A percentile compares a stretch with the other conserved stretches of the same genome.
Conservation (phyloP, 2,113 vertebrate genomes). For the Entomyzon cyanotis region DNA sequence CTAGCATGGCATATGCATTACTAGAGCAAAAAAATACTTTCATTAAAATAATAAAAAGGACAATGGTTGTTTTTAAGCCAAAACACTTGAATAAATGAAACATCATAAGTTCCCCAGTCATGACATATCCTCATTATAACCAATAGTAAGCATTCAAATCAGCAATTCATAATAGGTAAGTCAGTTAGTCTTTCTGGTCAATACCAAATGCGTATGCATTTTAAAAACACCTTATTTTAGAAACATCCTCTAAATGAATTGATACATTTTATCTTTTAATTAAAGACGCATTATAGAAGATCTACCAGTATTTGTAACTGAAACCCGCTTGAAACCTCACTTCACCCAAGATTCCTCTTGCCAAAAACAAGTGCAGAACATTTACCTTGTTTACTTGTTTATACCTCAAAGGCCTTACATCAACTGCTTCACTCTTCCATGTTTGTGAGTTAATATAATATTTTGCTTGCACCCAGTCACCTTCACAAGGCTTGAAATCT, state of each 20-base stretch:
- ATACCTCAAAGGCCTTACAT: constrained; percentile 87
- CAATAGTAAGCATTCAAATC: not conserved
- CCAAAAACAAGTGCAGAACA: not conserved
- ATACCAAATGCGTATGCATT: not conserved
- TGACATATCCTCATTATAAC: not conserved
- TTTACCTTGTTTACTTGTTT: constrained; percentile 84
- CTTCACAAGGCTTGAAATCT: constrained; percentile 88
- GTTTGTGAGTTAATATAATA: constrained; percentile 81
- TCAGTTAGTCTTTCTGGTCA: not conserved
- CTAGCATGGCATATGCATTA: not conserved
- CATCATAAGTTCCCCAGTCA: not conserved
- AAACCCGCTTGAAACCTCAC: not conserved
- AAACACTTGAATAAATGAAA: not conserved
- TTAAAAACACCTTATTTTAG: not conserved
- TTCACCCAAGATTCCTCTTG: not conserved
- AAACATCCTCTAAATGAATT: not conserved
- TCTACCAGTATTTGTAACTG: not conserved
- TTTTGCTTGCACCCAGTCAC: constrained; percentile 92
- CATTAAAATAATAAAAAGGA: not conserved
- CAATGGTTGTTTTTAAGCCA: not conserved
- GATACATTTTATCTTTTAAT: not conserved
- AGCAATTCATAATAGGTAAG: not conserved
- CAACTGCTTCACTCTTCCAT: constrained; percentile 83
- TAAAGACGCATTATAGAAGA: not conserved
- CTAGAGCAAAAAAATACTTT: not conserved